A percentile compares a stretch with the other conserved stretches of the same genome.
Conservation (phyloP, 2,888 invertebrate genomes). For the Uloborus plumipes region DNA sequence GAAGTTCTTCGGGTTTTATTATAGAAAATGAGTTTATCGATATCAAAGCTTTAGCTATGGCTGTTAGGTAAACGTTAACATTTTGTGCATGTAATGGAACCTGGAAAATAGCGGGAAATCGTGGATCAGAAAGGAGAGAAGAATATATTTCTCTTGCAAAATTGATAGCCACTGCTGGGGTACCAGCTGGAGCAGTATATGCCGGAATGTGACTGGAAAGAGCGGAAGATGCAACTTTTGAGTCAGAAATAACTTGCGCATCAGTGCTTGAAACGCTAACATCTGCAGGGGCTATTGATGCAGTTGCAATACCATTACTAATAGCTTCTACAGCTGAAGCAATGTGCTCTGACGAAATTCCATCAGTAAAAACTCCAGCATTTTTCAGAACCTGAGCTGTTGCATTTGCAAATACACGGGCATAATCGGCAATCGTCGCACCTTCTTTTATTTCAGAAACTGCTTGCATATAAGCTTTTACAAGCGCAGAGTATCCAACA, state of each 20-base stretch:
- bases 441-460: not conserved
- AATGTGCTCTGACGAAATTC: not conserved
- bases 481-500: not conserved
- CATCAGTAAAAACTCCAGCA: not conserved
- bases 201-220: not conserved
- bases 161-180: not conserved
- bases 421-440: not conserved
- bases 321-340: not conserved
- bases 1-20: not conserved
- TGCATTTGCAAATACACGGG: not conserved
- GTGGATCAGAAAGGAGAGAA: not conserved
- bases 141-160: constrained; percentile 8
- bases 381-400: not conserved
- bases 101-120: not conserved
- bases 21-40: not conserved
- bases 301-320: not conserved
- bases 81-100: not conserved
- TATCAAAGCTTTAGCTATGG: not conserved
- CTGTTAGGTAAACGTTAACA: not conserved
- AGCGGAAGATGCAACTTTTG: not conserved
- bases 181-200: constrained; percentile 9
- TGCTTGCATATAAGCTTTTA: constrained; percentile 10
- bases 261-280: not conserved
- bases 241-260: not conserved
- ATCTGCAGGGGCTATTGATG: not conserved